Evolutionary conservation across 2,797 vertebrate species (phyloP).

Genomic region (Falco columbarius): DNA sequence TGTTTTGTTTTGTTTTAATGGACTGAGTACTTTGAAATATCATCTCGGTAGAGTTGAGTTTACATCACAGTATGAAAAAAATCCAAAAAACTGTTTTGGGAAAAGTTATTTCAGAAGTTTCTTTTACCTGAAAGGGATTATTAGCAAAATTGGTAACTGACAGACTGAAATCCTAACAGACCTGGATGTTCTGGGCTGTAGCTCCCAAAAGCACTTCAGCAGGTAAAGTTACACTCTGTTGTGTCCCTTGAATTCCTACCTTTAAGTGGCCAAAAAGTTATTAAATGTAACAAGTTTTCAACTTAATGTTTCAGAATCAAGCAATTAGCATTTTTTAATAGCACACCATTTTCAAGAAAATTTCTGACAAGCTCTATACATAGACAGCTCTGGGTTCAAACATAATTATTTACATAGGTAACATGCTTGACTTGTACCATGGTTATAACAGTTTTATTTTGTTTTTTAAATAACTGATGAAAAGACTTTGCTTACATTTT

Average conservation of each 20-base stretch:
- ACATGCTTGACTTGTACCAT: accelerated
- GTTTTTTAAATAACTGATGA: background rate
- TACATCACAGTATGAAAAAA: background rate
- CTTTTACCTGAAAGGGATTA: background rate
- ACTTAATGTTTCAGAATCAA: background rate
- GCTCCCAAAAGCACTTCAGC: background rate
- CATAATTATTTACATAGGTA: background rate
- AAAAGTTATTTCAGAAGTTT: background rate
- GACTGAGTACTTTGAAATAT: background rate
- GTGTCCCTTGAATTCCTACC: background rate
- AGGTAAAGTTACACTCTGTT: background rate
- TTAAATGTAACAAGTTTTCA: background rate
- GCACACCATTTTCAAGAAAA: background rate
- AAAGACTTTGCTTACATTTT: background rate
- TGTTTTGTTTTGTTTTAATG: background rate
- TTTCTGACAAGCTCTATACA: background rate
- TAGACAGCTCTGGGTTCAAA: background rate
- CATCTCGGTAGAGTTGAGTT: background rate
- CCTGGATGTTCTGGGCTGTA: background rate
- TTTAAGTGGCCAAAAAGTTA: background rate
- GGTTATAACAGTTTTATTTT: background rate
- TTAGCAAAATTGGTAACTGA: background rate
- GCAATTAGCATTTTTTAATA: background rate
- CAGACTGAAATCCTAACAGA: background rate
- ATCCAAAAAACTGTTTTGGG: accelerated